These are phyloP conservation scores for Petrolisthes manimaculis DNA, from an alignment of 2,888 invertebrate species.

Conservation along the genomic window DNA sequence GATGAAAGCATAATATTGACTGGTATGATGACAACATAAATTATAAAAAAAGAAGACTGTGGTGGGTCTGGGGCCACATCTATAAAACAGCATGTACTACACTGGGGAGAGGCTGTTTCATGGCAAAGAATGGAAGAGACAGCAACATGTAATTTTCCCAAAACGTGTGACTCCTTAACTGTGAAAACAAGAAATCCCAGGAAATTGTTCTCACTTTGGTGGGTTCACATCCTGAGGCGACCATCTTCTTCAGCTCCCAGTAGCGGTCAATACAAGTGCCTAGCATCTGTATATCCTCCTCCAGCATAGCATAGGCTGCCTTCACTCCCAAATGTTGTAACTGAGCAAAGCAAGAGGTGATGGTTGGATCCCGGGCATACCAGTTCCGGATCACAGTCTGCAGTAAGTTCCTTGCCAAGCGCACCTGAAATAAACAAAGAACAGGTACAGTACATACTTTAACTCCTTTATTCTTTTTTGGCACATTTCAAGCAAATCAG, in stretches of 20 bases:
- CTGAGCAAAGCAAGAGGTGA: slow-evolving; percentile 54
- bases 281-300: slow-evolving; percentile 27
- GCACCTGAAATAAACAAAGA: slow-evolving; percentile 66
- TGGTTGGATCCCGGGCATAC: slow-evolving; percentile 62
- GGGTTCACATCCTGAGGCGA: slow-evolving; percentile 63
- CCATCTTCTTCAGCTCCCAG: slow-evolving; percentile 61
- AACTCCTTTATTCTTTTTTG: neutral
- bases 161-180: too few species aligned
- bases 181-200: too few species aligned
- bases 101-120: too few species aligned
- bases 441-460: neutral
- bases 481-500: neutral
- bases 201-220: slow-evolving; percentile 26
- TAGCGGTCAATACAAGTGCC: slow-evolving; percentile 48
- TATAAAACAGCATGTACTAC: too few species aligned
- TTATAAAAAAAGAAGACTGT: too few species aligned
- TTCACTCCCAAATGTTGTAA: slow-evolving; percentile 43
- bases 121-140: too few species aligned
- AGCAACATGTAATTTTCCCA: too few species aligned
- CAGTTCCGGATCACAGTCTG: slow-evolving; percentile 68
- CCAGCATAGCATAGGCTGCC: slow-evolving; percentile 48
- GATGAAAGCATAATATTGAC: too few species aligned
- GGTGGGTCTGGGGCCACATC: too few species aligned
- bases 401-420: slow-evolving; percentile 74
- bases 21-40: too few species aligned